Base-by-base conservation (phyloP, 1,140 invertebrate species). In the Drosophila subpulchrella region DNA sequence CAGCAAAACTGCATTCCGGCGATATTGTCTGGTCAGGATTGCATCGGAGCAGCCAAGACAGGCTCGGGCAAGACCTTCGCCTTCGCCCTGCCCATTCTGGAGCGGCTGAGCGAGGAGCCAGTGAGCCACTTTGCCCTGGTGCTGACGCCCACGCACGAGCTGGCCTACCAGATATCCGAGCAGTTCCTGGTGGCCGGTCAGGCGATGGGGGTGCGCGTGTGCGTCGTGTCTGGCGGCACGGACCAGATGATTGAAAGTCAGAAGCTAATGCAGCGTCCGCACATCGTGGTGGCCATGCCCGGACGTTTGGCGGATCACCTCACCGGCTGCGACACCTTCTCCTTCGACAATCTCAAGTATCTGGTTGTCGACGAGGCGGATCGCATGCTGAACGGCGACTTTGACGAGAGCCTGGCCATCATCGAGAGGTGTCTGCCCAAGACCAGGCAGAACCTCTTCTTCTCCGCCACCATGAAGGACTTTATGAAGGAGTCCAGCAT, bases 41-140 rank as follows among this genome's bases (percentile, higher is more conserved):
- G 98, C 59, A 98, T 99, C 86, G 98, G 98, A 13, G 96, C 98
- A 78, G 98, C 98, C 1, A 98, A 99, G 94, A 99, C 99, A 38
- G 99, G 98, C 20, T 99, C 98, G 58, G 99, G 99, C 38, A 99
- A 99, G 94, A 99, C 98, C 6, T 95, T 98, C 84, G 97, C 98
- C 0, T 99, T 99, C 95, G 98, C 97, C 5, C 89, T 99, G 17
- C 99, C 99, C 0, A 98, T 99, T 85, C 92, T 99, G 53, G 97
- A 99, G 92, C 95, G 96, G 75, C 93, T 99, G 13, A 95, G 97
- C 71, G 96, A 98, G 91, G 98, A 98, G 91, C 98, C 98, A 0
- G 98, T 98, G 93, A 96, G 97, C 65, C 97, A 99, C 85, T 99
- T 97, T 95, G 98, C 98, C 32, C 93, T 99, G n/a, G 93, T 99